Evolutionary conservation across 2,888 invertebrate genomes (phyloP).

Genomic region (Eupithecia inturbata): DNA sequence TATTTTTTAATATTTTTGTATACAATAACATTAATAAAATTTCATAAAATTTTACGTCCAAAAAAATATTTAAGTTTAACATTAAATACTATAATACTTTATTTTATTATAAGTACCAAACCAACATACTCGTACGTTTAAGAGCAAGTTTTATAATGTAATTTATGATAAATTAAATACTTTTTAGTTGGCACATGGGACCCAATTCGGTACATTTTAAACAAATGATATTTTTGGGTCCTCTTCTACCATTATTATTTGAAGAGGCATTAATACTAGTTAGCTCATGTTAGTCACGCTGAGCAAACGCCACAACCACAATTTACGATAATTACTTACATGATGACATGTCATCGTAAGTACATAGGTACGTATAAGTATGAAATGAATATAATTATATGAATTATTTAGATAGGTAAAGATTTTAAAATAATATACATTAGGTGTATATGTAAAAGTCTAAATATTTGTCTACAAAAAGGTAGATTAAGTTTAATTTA

Average conservation of each 20-base stretch:
- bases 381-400: neutral
- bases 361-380: neutral
- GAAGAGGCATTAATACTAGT: neutral
- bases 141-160: neutral
- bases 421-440: neutral
- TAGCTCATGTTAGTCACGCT: too few species aligned
- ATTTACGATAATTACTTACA: neutral
- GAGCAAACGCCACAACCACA: constrained; percentile 8
- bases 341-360: neutral
- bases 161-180: neutral
- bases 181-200: neutral
- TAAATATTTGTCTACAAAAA: neutral
- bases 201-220: neutral
- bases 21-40: constrained; percentile 15
- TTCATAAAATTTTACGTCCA: constrained; percentile 3
- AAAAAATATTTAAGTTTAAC: neutral
- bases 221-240: neutral
- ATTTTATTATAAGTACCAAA: neutral
- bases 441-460: neutral
- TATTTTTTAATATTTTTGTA: neutral
- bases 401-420: neutral
- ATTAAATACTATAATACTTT: neutral
- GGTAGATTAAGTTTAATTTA: neutral
- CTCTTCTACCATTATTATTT: neutral
- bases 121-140: neutral